Conservation (phyloP, 1,140 invertebrate species). For the Idris sp. region DNA sequence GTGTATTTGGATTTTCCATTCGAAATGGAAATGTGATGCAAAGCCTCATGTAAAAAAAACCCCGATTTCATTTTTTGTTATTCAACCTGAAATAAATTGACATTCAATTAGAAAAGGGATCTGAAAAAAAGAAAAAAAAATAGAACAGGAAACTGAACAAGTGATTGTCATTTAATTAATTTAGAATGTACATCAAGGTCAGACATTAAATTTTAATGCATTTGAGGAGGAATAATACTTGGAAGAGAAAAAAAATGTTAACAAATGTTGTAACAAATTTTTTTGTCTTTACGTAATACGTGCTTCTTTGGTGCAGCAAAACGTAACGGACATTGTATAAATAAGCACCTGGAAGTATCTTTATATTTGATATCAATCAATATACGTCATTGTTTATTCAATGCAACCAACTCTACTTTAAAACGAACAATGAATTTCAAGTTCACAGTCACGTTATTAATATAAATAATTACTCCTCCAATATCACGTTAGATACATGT, state of each 20-base stretch:
- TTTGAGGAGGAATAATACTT: too few species aligned
- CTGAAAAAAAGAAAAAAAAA: too few species aligned
- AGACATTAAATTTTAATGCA: too few species aligned
- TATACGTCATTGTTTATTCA: constrained; percentile 11
- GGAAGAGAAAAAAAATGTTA: constrained; percentile 5
- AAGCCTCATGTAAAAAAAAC: background rate
- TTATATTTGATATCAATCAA: constrained; percentile 13
- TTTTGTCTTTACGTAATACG: constrained; percentile 6
- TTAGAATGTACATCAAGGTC: too few species aligned
- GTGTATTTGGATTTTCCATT: too few species aligned
- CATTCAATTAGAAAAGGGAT: too few species aligned
- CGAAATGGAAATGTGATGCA: background rate
- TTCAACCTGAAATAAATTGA: too few species aligned
- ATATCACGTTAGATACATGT: too few species aligned
- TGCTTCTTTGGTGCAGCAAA: constrained; percentile 7
- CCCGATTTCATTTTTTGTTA: too few species aligned
- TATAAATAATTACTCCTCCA: too few species aligned
- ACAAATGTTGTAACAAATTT: constrained; percentile 7
- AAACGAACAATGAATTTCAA: background rate
- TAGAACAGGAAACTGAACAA: too few species aligned
- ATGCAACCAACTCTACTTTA: background rate
- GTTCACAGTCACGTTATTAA: background rate
- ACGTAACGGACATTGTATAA: background rate
- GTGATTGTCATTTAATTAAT: too few species aligned
- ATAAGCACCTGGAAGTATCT: background rate